These are phyloP conservation scores for Dipodomys spectabilis DNA, from an alignment of 2,113 vertebrate genomes.

Conservation along the genomic window DNA sequence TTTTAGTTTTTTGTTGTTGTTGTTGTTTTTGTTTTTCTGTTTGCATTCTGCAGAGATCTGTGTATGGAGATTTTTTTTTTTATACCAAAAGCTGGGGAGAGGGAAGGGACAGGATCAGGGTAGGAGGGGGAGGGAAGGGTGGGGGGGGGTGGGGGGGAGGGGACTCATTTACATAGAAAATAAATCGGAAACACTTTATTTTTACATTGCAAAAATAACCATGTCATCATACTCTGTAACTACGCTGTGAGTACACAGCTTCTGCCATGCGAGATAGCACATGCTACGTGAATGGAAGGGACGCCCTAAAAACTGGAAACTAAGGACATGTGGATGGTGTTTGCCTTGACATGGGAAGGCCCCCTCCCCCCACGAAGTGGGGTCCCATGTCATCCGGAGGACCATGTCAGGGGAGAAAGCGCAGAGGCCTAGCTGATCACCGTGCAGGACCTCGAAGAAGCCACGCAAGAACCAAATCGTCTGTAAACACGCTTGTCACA, in stretches of 20 bases:
- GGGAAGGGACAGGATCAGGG: slow-evolving; percentile 83
- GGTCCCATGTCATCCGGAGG: slow-evolving; percentile 84
- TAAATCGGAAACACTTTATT: slow-evolving; percentile 91
- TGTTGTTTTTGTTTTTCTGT: too few relatives aligned
- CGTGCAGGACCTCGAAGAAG: slow-evolving; percentile 90
- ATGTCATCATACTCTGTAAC: slow-evolving; percentile 90
- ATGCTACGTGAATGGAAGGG: slow-evolving; percentile 85
- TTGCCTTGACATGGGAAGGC: slow-evolving; percentile 88
- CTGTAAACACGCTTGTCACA: slow-evolving; percentile 98
- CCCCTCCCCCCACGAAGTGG: slow-evolving; percentile 59
- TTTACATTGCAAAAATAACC: slow-evolving; percentile 92
- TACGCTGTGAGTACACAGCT: slow-evolving; percentile 88
- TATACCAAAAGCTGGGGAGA: slow-evolving; percentile 92
- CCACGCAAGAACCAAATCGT: slow-evolving; percentile 92
- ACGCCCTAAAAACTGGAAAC: slow-evolving; percentile 83
- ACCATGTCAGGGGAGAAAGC: slow-evolving; percentile 84
- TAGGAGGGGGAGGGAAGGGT: not conserved
- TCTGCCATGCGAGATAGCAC: slow-evolving; percentile 87
- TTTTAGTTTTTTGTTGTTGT: too few relatives aligned
- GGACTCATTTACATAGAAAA: slow-evolving; percentile 95
- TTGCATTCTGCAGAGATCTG: slow-evolving; percentile 98
- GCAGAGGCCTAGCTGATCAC: slow-evolving; percentile 89
- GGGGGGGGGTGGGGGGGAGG: slow-evolving; percentile 64
- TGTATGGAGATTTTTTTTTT: slow-evolving; percentile 97
- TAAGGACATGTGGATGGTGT: slow-evolving; percentile 84